Evolutionary conservation across 1,140 invertebrate species (phyloP).

Genomic region (Trachymyrmex cornetzi): DNA sequence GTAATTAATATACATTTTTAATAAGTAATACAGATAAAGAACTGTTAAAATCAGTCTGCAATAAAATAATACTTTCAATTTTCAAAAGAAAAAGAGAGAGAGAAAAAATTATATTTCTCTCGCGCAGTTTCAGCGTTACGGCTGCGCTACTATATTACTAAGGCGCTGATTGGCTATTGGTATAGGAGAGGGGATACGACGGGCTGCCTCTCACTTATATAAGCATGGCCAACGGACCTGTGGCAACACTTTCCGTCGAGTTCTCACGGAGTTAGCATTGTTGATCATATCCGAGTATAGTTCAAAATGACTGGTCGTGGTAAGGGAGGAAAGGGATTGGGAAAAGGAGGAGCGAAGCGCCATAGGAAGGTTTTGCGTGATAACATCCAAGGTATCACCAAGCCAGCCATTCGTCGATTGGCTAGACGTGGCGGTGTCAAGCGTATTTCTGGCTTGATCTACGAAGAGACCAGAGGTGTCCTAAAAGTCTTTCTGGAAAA

Average conservation of each 20-base stretch:
- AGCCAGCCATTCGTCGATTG: slow-evolving; percentile 70
- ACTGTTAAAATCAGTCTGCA: not conserved
- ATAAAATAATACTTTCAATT: not conserved
- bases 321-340: slow-evolving; percentile 69
- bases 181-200: not conserved
- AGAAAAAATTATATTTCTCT: not conserved
- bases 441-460: slow-evolving; percentile 71
- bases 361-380: slow-evolving; percentile 69
- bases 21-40: not conserved
- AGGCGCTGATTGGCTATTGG: not conserved
- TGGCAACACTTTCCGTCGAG: not conserved
- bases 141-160: not conserved
- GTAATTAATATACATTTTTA: not conserved
- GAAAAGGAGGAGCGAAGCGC: slow-evolving; percentile 70
- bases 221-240: not conserved
- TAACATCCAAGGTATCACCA: slow-evolving; percentile 69
- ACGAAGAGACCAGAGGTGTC: slow-evolving; percentile 73
- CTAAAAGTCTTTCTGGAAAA: slow-evolving; percentile 71
- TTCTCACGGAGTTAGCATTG: not conserved
- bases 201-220: not conserved
- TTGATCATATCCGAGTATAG: no score
- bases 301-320: slow-evolving; percentile 67
- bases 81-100: no score
- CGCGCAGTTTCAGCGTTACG: not conserved
- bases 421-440: slow-evolving; percentile 71